Evolutionary conservation across 2,888 invertebrate species (phyloP).

Genomic region (Cheiracanthium punctorium): DNA sequence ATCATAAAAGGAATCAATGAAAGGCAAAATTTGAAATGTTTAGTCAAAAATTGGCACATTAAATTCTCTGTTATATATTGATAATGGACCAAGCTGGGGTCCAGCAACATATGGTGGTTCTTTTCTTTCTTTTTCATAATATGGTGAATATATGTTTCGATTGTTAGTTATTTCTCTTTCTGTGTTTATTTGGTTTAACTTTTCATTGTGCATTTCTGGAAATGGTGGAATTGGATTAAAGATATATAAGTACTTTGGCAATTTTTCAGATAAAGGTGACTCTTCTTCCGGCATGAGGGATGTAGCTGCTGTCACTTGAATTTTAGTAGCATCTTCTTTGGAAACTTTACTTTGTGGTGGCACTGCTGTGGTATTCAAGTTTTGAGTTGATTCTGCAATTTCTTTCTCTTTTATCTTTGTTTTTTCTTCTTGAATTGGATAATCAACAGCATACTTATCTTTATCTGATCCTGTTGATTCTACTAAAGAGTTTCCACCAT

Average conservation of each 20-base stretch:
- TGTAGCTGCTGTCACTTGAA: not conserved
- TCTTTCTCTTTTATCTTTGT: not conserved
- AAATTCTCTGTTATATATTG: constrained; percentile 35
- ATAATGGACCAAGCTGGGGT: constrained; percentile 28
- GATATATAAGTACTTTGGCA: constrained; percentile 18
- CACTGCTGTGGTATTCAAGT: not conserved
- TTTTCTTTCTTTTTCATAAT: not conserved
- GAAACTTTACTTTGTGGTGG: not conserved
- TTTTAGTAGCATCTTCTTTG: too few species aligned
- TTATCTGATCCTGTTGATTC: not conserved
- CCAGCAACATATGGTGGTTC: constrained; percentile 14
- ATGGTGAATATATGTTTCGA: not conserved
- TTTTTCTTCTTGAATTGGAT: not conserved
- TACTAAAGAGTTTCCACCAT: not conserved
- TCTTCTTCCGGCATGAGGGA: not conserved
- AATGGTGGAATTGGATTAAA: constrained; percentile 21
- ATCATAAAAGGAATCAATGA: too few species aligned
- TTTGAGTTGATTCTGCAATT: not conserved
- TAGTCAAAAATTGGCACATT: constrained; percentile 30
- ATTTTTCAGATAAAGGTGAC: not conserved
- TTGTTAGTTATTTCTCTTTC: not conserved
- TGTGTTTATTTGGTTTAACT: not conserved
- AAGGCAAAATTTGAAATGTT: not conserved
- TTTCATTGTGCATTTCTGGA: constrained; percentile 17
- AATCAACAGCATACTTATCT: not conserved